phyloP scores from a whole-genome alignment of 2,888 invertebrate genomes.

The Drosophila affinis region DNA sequence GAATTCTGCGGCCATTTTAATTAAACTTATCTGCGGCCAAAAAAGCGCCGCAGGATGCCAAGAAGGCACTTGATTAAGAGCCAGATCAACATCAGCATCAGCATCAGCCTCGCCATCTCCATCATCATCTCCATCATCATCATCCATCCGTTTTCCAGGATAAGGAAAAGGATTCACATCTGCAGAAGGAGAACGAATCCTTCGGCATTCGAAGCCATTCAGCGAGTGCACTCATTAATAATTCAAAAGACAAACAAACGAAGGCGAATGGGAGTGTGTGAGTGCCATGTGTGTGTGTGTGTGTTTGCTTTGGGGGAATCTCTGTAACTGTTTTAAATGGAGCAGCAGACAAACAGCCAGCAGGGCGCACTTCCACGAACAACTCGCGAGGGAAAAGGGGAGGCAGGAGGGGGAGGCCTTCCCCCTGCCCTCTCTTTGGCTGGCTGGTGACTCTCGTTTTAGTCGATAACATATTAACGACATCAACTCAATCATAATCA shows the following conservation, averaged over 20 bases:
- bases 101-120: conserved; percentile 10
- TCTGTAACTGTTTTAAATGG: conserved; percentile 70
- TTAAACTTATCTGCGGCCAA: conserved; percentile 64
- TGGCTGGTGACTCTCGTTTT: conserved; percentile 15
- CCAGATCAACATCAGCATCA: conserved; percentile 43
- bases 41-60: conserved; percentile 16
- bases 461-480: conserved; percentile 75
- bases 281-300: conserved; percentile 8
- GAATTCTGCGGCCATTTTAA: conserved; percentile 60
- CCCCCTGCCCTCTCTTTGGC: no score
- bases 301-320: conserved; percentile 51
- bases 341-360: conserved; percentile 53
- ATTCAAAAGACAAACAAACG: conserved; percentile 80
- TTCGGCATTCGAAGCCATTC: conserved; percentile 48
- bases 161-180: not conserved
- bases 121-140: conserved; percentile 18
- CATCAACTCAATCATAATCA: conserved; percentile 79
- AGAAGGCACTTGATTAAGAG: conserved; percentile 58
- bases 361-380: conserved; percentile 7
- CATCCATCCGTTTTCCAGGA: not conserved
- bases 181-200: no score
- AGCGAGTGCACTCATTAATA: conserved; percentile 82
- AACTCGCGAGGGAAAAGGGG: not conserved
- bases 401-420: not conserved
- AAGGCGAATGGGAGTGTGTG: not conserved